These are phyloP conservation scores for Hydrolagus colliei DNA, from an alignment of 2,797 vertebrate genomes.

Conservation along the genomic window DNA sequence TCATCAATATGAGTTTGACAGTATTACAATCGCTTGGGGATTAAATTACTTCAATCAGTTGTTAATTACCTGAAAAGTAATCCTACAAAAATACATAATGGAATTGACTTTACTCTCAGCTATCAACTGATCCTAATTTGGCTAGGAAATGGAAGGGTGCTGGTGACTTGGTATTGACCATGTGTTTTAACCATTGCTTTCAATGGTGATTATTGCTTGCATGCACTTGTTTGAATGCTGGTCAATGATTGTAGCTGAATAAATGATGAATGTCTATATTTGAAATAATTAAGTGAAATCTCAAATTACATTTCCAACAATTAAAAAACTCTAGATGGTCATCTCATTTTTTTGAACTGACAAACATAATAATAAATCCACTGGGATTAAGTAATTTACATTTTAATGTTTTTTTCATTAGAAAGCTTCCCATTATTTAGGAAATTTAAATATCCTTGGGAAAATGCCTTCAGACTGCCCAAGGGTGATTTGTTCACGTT, in stretches of 20 bases:
- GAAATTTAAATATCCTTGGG: not conserved
- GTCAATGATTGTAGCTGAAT: not conserved
- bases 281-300: no score
- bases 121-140: not conserved
- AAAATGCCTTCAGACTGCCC: not conserved
- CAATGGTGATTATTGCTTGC: not conserved
- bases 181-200: not conserved
- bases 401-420: not conserved
- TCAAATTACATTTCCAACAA: not conserved
- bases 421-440: not conserved
- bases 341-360: not conserved
- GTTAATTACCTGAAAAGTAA: not conserved
- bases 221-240: not conserved
- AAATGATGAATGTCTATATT: not conserved
- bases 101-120: not conserved
- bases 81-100: not conserved
- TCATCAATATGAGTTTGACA: not conserved
- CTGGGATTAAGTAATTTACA: not conserved
- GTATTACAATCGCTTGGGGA: not conserved
- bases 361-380: not conserved
- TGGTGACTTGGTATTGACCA: slow-evolving; percentile 8
- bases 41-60: not conserved
- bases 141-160: not conserved
- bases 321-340: not conserved
- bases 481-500: no score